Conservation (phyloP, 2,888 invertebrate genomes). For the Cylloceria caligata region DNA sequence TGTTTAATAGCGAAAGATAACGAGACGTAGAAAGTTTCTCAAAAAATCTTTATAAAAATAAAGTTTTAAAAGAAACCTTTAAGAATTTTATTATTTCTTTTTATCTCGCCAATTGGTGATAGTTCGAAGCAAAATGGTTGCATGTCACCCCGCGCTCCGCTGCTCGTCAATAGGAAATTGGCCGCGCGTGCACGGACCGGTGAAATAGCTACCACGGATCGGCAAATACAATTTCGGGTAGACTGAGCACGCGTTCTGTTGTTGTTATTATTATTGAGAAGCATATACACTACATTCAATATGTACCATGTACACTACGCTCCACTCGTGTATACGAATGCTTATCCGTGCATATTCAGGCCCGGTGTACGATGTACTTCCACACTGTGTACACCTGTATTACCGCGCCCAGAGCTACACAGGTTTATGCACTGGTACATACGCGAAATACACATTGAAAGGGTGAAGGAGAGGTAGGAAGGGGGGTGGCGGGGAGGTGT, state of each 20-base stretch:
- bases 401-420: conserved; percentile 17
- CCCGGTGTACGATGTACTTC: background rate
- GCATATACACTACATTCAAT: conserved; percentile 14
- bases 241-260: conserved; percentile 71
- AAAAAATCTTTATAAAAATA: too few species aligned
- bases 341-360: background rate
- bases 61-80: too few species aligned
- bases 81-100: background rate
- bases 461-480: conserved; percentile 40
- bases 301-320: conserved; percentile 6
- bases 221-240: conserved; percentile 72
- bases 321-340: conserved; percentile 1
- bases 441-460: conserved; percentile 27
- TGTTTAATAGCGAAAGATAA: too few species aligned
- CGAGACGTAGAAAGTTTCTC: too few species aligned
- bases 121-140: background rate
- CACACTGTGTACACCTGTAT: conserved; percentile 33
- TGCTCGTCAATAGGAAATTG: conserved; percentile 33
- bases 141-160: conserved; percentile 11
- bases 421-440: conserved; percentile 43
- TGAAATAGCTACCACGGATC: conserved; percentile 64
- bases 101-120: background rate
- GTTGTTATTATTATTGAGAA: conserved; percentile 76
- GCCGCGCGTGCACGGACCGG: conserved; percentile 61
- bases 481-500: conserved; percentile 58